A percentile compares a stretch with the other conserved stretches of the same genome.
Evolutionary conservation across 2,888 invertebrate species (phyloP).

Genomic region (Phlogophora meticulosa): DNA sequence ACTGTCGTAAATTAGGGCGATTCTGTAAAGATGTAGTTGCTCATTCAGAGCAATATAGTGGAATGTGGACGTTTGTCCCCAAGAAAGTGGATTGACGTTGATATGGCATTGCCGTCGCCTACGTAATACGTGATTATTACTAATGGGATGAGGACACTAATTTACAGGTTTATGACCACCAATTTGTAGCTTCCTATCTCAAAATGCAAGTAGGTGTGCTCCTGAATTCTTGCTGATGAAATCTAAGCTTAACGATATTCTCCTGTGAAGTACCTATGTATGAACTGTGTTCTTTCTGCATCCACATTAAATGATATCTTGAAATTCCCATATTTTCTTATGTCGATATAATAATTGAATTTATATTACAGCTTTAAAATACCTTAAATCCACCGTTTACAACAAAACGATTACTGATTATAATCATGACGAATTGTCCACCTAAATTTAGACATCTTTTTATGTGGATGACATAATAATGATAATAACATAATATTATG

Average conservation of each 20-base stretch:
- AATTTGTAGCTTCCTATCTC: slow-evolving; percentile 69
- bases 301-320: slow-evolving; percentile 4
- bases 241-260: slow-evolving; percentile 14
- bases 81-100: slow-evolving; percentile 66
- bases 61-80: slow-evolving; percentile 58
- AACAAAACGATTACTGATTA: slow-evolving; percentile 40
- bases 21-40: slow-evolving; percentile 51
- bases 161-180: slow-evolving; percentile 62
- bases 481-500: slow-evolving; percentile 2
- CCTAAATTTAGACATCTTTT: slow-evolving; percentile 23
- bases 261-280: not conserved
- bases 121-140: slow-evolving; percentile 62
- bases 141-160: slow-evolving; percentile 60
- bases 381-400: slow-evolving; percentile 17
- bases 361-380: slow-evolving; percentile 13
- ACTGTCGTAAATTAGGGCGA: slow-evolving; percentile 53
- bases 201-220: slow-evolving; percentile 62
- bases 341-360: not conserved
- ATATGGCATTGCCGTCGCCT: slow-evolving; percentile 61
- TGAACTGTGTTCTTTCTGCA: not conserved
- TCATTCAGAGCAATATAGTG: slow-evolving; percentile 48
- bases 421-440: slow-evolving; percentile 21
- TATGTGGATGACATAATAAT: slow-evolving; percentile 38
- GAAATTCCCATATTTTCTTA: not conserved
- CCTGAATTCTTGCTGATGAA: slow-evolving; percentile 18